Evolutionary conservation across 1,140 invertebrate species (phyloP).

Genomic region (Solenopsis fugax): DNA sequence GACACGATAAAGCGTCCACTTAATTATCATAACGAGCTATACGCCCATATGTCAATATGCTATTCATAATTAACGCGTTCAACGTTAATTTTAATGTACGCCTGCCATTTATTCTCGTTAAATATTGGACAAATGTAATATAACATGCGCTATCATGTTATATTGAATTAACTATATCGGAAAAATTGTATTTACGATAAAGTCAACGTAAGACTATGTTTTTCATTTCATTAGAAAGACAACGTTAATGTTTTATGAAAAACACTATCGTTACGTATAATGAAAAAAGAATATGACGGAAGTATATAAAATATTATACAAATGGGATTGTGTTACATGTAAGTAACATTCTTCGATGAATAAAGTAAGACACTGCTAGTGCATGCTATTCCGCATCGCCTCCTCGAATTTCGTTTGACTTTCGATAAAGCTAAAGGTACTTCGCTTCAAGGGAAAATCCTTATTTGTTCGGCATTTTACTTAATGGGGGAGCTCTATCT

Average conservation of each 20-base stretch:
- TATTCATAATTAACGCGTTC: slow-evolving; percentile 56
- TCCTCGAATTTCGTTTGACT: slow-evolving; percentile 69
- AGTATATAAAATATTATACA: not conserved
- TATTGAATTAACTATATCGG: not conserved
- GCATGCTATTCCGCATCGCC: slow-evolving; percentile 66
- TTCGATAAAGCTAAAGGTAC: slow-evolving; percentile 68
- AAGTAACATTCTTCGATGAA: slow-evolving; percentile 58
- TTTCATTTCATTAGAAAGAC: not conserved
- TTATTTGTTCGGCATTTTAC: slow-evolving; percentile 78
- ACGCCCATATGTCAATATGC: slow-evolving; percentile 54
- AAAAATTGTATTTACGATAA: slow-evolving; percentile 21
- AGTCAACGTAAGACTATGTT: not conserved
- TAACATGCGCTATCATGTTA: slow-evolving; percentile 17
- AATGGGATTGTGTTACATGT: slow-evolving; percentile 37
- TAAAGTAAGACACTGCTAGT: slow-evolving; percentile 56
- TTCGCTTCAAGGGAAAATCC: slow-evolving; percentile 66
- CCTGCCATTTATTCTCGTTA: slow-evolving; percentile 39
- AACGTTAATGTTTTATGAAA: not conserved
- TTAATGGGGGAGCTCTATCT: slow-evolving; percentile 75
- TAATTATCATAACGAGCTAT: slow-evolving; percentile 57
- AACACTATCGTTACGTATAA: not conserved
- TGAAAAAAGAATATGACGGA: not conserved
- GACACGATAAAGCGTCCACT: slow-evolving; percentile 39
- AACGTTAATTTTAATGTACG: slow-evolving; percentile 52
- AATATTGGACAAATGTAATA: slow-evolving; percentile 35